Evolutionary conservation across 2,888 invertebrate species (phyloP).

Genomic region (Athrips mouffetella): DNA sequence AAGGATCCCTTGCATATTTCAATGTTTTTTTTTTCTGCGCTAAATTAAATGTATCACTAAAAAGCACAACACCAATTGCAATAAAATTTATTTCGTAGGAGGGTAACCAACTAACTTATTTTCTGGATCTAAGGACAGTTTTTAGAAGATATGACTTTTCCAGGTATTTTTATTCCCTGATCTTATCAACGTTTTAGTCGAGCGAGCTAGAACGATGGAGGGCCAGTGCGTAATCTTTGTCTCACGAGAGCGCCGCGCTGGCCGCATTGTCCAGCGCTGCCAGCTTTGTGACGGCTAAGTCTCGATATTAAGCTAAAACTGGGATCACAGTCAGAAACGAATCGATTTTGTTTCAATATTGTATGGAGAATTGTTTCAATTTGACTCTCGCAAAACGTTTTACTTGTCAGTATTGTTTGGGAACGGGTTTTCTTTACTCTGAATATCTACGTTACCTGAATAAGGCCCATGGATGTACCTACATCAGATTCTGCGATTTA

Average conservation of each 20-base stretch:
- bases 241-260: conserved; percentile 52
- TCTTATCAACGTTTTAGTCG: conserved; percentile 41
- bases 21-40: too few species aligned
- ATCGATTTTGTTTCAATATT: conserved; percentile 12
- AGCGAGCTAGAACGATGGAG: conserved; percentile 35
- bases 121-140: not conserved
- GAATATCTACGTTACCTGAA: too few species aligned
- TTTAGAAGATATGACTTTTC: not conserved
- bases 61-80: too few species aligned
- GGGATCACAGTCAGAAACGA: conserved; percentile 9
- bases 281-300: conserved; percentile 52
- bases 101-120: not conserved
- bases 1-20: too few species aligned
- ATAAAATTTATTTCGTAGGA: not conserved
- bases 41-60: too few species aligned
- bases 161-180: not conserved
- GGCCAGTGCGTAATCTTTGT: conserved; percentile 64
- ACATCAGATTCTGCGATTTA: conserved; percentile 58
- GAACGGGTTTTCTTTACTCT: too few species aligned
- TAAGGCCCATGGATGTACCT: too few species aligned
- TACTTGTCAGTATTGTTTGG: too few species aligned
- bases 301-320: conserved; percentile 51
- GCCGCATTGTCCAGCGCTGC: conserved; percentile 49
- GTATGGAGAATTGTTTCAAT: not conserved
- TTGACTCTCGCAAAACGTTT: not conserved